These are phyloP conservation scores for Nesidiocoris tenuis DNA, from an alignment of 2,888 invertebrate genomes.

Conservation along the genomic window DNA sequence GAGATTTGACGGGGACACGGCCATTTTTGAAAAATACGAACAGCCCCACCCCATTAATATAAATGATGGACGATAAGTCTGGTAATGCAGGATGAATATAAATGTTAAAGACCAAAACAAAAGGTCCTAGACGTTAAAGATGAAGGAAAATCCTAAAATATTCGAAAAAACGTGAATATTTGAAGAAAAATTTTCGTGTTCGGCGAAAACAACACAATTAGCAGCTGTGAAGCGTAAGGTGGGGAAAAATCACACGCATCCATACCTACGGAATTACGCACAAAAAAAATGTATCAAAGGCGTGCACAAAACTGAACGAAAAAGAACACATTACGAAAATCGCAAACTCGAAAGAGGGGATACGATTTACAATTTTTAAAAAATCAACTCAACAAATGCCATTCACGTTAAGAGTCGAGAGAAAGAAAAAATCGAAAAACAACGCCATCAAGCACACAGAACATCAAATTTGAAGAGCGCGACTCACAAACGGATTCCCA, in stretches of 20 bases:
- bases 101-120: too few species aligned
- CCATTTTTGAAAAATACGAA: too few species aligned
- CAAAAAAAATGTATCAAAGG: conserved; percentile 4
- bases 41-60: too few species aligned
- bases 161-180: too few species aligned
- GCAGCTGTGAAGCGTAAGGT: background rate
- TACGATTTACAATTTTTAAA: conserved; percentile 56
- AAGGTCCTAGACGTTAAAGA: too few species aligned
- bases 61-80: too few species aligned
- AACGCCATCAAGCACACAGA: conserved; percentile 42
- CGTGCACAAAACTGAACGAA: conserved; percentile 37
- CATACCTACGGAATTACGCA: too few species aligned
- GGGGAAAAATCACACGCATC: background rate
- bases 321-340: conserved; percentile 23
- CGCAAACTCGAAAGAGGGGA: conserved; percentile 47
- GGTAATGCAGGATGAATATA: too few species aligned
- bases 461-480: conserved; percentile 46
- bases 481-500: conserved; percentile 51
- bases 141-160: too few species aligned
- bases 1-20: too few species aligned
- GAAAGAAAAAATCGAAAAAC: conserved; percentile 48
- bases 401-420: conserved; percentile 51
- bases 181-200: conserved; percentile 2
- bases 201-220: background rate
- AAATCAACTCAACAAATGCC: conserved; percentile 44